Evolutionary conservation across 2,888 invertebrate species (phyloP).

Genomic region (Stomorhina lunata): DNA sequence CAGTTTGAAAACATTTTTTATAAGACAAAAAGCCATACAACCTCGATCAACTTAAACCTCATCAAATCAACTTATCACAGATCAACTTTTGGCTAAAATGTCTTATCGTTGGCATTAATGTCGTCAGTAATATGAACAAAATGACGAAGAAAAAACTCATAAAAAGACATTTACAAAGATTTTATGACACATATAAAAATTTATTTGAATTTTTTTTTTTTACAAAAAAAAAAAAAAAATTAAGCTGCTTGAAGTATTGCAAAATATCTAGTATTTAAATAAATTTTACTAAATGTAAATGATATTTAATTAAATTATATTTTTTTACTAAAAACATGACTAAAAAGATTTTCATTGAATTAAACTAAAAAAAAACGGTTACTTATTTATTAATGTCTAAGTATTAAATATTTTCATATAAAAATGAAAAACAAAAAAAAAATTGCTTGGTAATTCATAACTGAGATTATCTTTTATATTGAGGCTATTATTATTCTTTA

Average conservation of each 20-base stretch:
- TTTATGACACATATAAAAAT: background rate
- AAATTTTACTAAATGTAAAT: too few species aligned
- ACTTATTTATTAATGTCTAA: too few species aligned
- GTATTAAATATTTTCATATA: too few species aligned
- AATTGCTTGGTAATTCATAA: background rate
- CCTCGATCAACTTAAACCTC: constrained; percentile 32
- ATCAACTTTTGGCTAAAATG: constrained; percentile 54
- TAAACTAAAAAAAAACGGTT: too few species aligned
- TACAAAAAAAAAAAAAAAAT: too few species aligned
- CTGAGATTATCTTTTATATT: constrained; percentile 32
- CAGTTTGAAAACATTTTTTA: constrained; percentile 1
- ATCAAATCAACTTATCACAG: constrained; percentile 59
- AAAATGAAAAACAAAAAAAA: background rate
- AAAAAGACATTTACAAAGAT: background rate
- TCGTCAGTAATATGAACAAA: constrained; percentile 42
- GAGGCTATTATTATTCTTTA: constrained; percentile 14
- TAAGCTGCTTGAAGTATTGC: too few species aligned
- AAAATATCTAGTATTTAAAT: too few species aligned
- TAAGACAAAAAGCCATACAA: background rate
- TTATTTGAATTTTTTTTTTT: too few species aligned
- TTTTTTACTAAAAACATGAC: too few species aligned
- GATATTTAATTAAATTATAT: too few species aligned
- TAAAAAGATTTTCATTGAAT: too few species aligned
- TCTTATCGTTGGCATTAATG: constrained; percentile 61
- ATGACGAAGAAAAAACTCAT: background rate